A percentile compares a stretch with the other conserved stretches of the same genome.
Evolutionary conservation across 2,113 vertebrate species (phyloP).

Genomic region (Lichenostomus cassidix): DNA sequence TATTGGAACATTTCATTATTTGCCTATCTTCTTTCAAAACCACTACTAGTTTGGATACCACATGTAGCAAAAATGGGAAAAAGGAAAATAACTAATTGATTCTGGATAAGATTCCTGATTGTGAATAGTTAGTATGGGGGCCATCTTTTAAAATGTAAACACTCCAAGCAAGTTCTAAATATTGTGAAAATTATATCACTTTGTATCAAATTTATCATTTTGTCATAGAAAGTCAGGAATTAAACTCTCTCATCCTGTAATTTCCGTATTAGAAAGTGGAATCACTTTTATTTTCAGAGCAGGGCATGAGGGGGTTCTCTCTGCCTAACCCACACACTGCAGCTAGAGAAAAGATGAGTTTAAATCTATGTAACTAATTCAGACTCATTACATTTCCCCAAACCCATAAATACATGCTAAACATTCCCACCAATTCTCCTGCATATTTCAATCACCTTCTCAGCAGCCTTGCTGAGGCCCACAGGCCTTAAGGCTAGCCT

Average conservation of each 20-base stretch:
- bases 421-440: background rate
- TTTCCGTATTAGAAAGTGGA: background rate
- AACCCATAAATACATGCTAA: background rate
- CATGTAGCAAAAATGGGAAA: background rate
- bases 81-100: background rate
- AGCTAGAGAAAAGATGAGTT: background rate
- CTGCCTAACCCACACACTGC: accelerated
- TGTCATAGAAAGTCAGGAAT: background rate
- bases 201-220: background rate
- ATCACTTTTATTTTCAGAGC: background rate
- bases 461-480: background rate
- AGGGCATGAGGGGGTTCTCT: background rate
- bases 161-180: background rate
- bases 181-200: background rate
- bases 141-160: background rate
- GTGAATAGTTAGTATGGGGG: background rate
- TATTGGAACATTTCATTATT: background rate
- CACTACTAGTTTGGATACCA: background rate
- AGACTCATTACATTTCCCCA: background rate
- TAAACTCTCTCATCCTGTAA: accelerated
- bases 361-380: background rate
- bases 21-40: background rate
- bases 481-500: background rate
- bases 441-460: background rate
- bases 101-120: background rate